Conservation (phyloP, 1,140 invertebrate species). For the Zaprionus africanus region DNA sequence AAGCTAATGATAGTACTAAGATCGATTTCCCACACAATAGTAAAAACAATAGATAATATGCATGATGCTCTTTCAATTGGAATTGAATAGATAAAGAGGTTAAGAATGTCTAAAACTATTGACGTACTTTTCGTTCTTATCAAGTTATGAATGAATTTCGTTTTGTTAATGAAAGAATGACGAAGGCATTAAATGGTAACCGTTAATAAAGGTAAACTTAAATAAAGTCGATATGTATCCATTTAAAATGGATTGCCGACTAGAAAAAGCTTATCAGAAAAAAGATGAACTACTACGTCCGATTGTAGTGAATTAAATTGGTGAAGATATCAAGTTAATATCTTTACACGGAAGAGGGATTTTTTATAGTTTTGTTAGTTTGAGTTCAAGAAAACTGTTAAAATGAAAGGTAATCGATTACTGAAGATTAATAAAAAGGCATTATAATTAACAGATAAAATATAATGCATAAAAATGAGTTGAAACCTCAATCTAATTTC, state of each 20-base stretch:
- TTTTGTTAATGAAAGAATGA: constrained; percentile 8
- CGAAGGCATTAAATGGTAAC: constrained; percentile 3
- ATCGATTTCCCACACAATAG: not conserved
- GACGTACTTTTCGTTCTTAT: constrained; percentile 21
- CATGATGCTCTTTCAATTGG: not conserved
- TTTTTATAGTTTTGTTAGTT: not conserved
- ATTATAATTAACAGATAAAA: not conserved
- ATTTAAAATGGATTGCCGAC: not conserved
- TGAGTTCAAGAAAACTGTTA: not conserved
- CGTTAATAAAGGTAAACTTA: not conserved
- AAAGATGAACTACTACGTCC: not conserved
- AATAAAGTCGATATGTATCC: not conserved
- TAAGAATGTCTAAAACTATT: not conserved
- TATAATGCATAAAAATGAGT: not conserved
- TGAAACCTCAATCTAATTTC: not conserved
- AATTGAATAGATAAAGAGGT: constrained; percentile 6
- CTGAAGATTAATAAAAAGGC: not conserved
- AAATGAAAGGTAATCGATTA: not conserved
- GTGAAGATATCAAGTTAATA: not conserved
- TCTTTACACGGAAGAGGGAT: not conserved
- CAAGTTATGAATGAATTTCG: constrained; percentile 23
- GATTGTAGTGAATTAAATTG: not conserved
- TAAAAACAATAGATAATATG: not conserved
- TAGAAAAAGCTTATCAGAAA: not conserved
- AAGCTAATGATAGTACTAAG: not conserved